Percentiles rank a stretch among this genome's conserved stretches.
Conservation (phyloP, 2,888 invertebrate species). For the Rambutsinella grinnellia region DNA sequence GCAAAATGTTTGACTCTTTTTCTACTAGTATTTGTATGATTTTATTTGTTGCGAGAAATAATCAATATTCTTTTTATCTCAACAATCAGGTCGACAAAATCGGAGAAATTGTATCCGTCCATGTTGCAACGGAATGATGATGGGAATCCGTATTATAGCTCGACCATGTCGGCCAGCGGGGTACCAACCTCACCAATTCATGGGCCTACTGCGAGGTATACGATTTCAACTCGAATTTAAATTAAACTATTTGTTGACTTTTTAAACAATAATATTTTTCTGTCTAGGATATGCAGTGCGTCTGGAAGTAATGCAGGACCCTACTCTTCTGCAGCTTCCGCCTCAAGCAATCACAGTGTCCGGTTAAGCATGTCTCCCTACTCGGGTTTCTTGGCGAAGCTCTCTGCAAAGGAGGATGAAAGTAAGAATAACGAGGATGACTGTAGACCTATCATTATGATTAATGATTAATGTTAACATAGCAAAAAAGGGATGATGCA, state of each 20-base stretch:
- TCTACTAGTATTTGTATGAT: neutral
- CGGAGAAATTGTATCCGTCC: constrained; percentile 93
- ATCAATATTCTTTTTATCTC: constrained; percentile 3
- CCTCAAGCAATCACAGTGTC: constrained; percentile 63
- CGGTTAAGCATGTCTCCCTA: constrained; percentile 69
- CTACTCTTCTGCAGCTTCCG: constrained; percentile 61
- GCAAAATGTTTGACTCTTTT: neutral
- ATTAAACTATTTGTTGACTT: neutral
- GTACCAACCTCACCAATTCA: constrained; percentile 55
- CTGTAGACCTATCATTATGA: too few species aligned
- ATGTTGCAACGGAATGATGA: constrained; percentile 88
- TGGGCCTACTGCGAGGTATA: constrained; percentile 52
- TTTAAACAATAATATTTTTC: neutral
- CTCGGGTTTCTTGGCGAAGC: constrained; percentile 69
- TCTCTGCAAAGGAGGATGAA: constrained; percentile 77
- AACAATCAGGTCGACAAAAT: constrained; percentile 88
- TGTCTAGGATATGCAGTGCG: constrained; percentile 33
- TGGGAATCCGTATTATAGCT: constrained; percentile 76
- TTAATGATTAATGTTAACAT: too few species aligned
- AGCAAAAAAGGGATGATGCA: too few species aligned
- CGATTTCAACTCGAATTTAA: neutral
- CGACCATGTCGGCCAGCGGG: constrained; percentile 48
- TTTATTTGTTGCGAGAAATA: neutral
- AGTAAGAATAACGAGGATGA: constrained; percentile 72
- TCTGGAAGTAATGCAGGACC: constrained; percentile 47